A percentile compares a stretch with the other conserved stretches of the same genome.
phyloP scores from a whole-genome alignment of 2,888 invertebrate species.

The Tanytarsus gracilentus region DNA sequence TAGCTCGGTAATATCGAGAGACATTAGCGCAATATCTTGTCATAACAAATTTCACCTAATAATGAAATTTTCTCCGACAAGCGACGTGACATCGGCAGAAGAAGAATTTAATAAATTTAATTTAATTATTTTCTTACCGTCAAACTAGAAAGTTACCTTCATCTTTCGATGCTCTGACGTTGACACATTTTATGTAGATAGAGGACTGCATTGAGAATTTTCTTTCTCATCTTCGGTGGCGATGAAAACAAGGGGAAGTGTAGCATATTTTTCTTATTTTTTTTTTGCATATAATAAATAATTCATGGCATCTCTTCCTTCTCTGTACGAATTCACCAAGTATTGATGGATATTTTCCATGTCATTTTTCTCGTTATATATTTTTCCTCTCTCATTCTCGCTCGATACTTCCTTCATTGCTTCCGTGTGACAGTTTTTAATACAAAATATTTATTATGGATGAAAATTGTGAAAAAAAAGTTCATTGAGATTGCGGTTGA shows the following conservation, averaged over 20 bases:
- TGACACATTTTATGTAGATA: conserved; percentile 5
- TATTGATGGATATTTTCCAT: not conserved
- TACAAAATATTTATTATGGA: too few species aligned
- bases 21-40: not conserved
- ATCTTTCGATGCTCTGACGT: not conserved
- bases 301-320: conserved; percentile 13
- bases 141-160: not conserved
- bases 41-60: not conserved
- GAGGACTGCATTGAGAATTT: too few species aligned
- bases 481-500: too few species aligned
- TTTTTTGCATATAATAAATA: conserved; percentile 26
- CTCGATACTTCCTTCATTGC: not conserved
- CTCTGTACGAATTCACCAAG: not conserved
- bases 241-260: not conserved
- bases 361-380: conserved; percentile 11
- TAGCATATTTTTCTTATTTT: conserved; percentile 22
- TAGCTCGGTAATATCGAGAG: not conserved
- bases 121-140: not conserved
- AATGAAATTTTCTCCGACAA: not conserved
- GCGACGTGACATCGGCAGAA: not conserved
- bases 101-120: not conserved
- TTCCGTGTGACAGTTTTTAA: not conserved
- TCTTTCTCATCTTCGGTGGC: too few species aligned
- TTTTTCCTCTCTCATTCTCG: not conserved
- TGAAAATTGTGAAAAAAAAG: too few species aligned